These are phyloP conservation scores for Odontophorus gujanensis DNA, from an alignment of 2,113 vertebrate genomes.

Conservation along the genomic window DNA sequence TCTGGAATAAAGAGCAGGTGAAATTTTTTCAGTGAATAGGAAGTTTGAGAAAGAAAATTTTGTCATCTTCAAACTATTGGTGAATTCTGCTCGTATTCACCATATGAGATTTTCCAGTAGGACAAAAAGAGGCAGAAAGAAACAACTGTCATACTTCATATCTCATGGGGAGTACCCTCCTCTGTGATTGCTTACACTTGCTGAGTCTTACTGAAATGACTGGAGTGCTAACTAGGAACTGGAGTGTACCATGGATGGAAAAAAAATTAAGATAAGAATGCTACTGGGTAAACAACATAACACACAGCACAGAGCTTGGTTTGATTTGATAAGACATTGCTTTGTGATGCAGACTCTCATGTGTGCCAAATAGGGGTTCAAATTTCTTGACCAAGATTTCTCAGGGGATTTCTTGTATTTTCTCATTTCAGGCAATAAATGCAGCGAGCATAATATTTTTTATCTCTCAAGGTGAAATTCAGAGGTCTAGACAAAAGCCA, in stretches of 20 bases:
- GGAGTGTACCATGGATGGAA: too few species aligned
- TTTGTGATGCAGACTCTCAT: background rate
- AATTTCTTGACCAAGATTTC: background rate
- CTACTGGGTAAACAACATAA: background rate
- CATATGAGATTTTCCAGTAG: background rate
- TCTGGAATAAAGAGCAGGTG: background rate
- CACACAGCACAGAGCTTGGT: background rate
- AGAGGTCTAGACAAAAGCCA: background rate
- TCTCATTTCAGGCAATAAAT: background rate
- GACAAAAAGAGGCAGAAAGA: background rate
- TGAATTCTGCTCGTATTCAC: background rate
- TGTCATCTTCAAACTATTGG: background rate
- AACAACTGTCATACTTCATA: background rate
- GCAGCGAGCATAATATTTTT: background rate
- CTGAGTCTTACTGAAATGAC: background rate
- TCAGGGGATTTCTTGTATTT: background rate
- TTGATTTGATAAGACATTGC: background rate
- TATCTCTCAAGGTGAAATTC: background rate
- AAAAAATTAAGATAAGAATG: background rate
- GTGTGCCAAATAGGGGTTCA: background rate
- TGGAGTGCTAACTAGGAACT: background rate
- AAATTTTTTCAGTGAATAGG: background rate
- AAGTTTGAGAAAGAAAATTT: background rate
- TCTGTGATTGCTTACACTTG: background rate
- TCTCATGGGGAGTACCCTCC: background rate